A percentile compares a stretch with the other conserved stretches of the same genome.
phyloP scores from a whole-genome alignment of 53 echinoderm and acorn worm species.

The Paracentrotus lividus region DNA sequence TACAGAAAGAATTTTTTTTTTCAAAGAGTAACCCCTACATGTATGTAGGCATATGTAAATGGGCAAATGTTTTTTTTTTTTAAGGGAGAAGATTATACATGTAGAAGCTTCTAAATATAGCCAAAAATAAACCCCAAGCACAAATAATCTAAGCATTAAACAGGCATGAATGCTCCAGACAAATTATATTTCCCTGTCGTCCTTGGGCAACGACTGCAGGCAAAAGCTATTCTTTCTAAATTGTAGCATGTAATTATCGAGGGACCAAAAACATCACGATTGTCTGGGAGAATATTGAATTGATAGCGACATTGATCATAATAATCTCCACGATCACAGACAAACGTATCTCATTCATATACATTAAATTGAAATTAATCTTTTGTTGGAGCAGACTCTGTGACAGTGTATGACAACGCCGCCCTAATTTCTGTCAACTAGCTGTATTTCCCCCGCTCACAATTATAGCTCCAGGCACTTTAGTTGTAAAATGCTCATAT shows the following conservation, averaged over 20 bases:
- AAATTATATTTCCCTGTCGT: constrained; percentile 1
- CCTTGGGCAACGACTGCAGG: background rate
- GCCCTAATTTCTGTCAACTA: constrained; percentile 4
- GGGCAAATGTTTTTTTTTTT: too few relatives aligned
- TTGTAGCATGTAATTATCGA: background rate
- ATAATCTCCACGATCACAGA: constrained; percentile 10
- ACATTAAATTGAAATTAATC: constrained; percentile 22
- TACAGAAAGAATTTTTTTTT: too few relatives aligned
- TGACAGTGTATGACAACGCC: background rate
- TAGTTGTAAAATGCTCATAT: background rate
- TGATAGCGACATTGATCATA: background rate
- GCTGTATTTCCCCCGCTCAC: background rate
- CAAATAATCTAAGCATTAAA: constrained; percentile 16
- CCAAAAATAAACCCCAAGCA: background rate
- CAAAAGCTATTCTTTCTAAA: background rate
- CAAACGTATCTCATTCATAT: background rate
- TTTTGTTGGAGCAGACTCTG: background rate
- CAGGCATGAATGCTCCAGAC: constrained; percentile 27
- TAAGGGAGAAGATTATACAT: background rate
- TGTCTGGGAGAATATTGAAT: background rate
- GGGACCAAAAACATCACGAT: background rate
- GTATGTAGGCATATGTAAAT: too few relatives aligned
- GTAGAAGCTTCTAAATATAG: constrained; percentile 1
- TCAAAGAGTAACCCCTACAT: too few relatives aligned
- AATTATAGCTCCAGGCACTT: background rate